phyloP scores from a whole-genome alignment of 2,797 vertebrate genomes.

The Accipiter superciliosus region DNA sequence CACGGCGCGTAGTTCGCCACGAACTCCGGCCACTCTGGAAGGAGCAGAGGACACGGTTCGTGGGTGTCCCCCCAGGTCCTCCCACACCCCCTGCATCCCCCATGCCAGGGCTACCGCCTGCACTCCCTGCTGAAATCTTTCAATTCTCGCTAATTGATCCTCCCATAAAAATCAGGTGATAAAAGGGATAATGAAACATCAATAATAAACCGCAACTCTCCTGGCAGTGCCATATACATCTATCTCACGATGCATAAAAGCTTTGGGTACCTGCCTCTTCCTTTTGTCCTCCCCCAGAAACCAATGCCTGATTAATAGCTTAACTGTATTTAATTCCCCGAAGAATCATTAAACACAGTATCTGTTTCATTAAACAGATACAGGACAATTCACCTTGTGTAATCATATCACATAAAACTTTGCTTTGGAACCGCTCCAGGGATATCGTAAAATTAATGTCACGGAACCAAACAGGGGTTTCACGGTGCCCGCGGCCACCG shows the following conservation, averaged over 20 bases:
- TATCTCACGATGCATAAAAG: not conserved
- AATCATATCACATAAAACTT: constrained; percentile 77
- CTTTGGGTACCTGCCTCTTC: not conserved
- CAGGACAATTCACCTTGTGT: constrained; percentile 77
- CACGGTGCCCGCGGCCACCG: not conserved
- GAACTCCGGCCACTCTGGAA: constrained; percentile 95
- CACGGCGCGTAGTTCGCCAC: constrained; percentile 94
- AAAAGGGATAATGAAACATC: not conserved
- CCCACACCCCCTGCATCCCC: not conserved
- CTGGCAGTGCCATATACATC: rapidly evolving
- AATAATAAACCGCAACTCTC: not conserved
- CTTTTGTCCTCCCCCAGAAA: not conserved
- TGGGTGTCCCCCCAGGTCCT: rapidly evolving
- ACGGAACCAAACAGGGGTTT: constrained; percentile 56
- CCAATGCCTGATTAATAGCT: constrained; percentile 58
- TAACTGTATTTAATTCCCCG: constrained; percentile 40
- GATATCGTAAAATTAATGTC: constrained; percentile 73
- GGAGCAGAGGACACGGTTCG: not conserved
- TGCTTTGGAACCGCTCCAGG: constrained; percentile 73
- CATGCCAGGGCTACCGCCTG: not conserved
- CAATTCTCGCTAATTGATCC: not conserved
- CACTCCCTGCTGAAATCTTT: not conserved
- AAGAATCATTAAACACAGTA: constrained; percentile 57
- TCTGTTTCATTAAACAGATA: constrained; percentile 74
- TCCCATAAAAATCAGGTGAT: not conserved